Percentiles rank a stretch among this genome's conserved stretches.
Conservation (phyloP, 2,797 vertebrate genomes). For the Phylloscopus collybita region DNA sequence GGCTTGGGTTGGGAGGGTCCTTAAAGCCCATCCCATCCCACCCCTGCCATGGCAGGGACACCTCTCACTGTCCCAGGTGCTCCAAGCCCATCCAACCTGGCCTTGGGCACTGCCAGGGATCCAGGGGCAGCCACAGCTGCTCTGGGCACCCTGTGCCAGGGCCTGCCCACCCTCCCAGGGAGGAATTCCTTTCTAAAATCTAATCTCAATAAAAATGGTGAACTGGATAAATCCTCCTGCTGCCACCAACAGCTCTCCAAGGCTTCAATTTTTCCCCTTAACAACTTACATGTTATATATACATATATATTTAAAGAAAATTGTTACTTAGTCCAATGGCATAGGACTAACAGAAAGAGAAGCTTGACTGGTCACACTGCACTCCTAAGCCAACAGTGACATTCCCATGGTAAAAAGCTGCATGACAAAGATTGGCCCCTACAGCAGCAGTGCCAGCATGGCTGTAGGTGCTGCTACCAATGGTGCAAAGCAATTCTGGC, state of each 20-base stretch:
- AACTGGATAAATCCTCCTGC: neutral
- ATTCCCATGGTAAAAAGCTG: neutral
- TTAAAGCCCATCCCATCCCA: neutral
- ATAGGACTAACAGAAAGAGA: neutral
- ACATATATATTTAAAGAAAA: too few species aligned
- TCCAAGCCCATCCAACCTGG: fast-evolving
- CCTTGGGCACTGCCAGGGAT: fast-evolving
- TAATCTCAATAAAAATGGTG: neutral
- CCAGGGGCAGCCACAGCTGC: neutral
- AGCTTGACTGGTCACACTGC: neutral
- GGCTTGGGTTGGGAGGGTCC: neutral
- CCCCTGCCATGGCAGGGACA: neutral
- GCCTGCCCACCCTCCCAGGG: fast-evolving
- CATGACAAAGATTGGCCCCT: neutral
- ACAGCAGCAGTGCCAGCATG: neutral
- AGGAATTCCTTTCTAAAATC: neutral
- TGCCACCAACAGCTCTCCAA: neutral
- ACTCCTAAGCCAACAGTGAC: neutral
- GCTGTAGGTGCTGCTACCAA: neutral
- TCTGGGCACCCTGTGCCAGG: neutral
- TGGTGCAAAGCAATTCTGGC: neutral
- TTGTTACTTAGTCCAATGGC: neutral
- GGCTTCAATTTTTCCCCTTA: neutral
- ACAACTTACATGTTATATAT: neutral
- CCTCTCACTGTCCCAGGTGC: fast-evolving